Percentiles rank a stretch among this genome's conserved stretches.
phyloP scores from a whole-genome alignment of 2,888 invertebrate species.

The Pandemis heparana region DNA sequence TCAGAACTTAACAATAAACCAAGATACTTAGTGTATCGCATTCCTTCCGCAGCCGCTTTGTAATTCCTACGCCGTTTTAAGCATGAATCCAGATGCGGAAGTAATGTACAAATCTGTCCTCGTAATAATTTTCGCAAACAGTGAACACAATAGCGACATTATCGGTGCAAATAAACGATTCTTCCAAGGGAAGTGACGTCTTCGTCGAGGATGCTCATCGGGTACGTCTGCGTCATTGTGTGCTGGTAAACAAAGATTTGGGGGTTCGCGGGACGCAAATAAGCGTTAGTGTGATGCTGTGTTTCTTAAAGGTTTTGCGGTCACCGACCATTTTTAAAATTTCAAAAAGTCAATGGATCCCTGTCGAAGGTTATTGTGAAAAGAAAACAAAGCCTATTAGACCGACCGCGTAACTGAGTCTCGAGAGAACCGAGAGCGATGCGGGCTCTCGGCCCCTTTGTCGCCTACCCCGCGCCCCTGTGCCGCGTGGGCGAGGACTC shows the following conservation, averaged over 20 bases:
- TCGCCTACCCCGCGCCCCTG: no score
- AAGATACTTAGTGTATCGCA: background rate
- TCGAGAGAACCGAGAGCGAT: no score
- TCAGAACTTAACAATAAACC: background rate
- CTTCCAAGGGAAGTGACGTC: slow-evolving; percentile 51
- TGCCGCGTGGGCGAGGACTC: no score
- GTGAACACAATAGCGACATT: slow-evolving; percentile 41
- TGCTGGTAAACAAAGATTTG: slow-evolving; percentile 59
- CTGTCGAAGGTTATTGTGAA: no score
- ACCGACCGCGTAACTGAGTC: no score
- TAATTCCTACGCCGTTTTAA: background rate
- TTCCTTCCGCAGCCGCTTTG: background rate
- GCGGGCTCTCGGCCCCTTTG: no score
- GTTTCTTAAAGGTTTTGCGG: background rate
- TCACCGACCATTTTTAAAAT: no score
- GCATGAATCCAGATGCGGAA: slow-evolving; percentile 16
- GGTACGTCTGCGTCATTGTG: slow-evolving; percentile 60
- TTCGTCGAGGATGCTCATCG: slow-evolving; percentile 55
- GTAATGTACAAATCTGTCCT: slow-evolving; percentile 19
- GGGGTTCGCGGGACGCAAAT: slow-evolving; percentile 17
- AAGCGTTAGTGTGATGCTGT: background rate
- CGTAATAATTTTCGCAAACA: slow-evolving; percentile 27
- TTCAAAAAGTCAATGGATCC: no score
- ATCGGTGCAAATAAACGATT: slow-evolving; percentile 46
- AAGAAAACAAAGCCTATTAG: no score